Evolutionary conservation across 2,888 invertebrate genomes (phyloP).

Genomic region (Andrena haemorrhoa): DNA sequence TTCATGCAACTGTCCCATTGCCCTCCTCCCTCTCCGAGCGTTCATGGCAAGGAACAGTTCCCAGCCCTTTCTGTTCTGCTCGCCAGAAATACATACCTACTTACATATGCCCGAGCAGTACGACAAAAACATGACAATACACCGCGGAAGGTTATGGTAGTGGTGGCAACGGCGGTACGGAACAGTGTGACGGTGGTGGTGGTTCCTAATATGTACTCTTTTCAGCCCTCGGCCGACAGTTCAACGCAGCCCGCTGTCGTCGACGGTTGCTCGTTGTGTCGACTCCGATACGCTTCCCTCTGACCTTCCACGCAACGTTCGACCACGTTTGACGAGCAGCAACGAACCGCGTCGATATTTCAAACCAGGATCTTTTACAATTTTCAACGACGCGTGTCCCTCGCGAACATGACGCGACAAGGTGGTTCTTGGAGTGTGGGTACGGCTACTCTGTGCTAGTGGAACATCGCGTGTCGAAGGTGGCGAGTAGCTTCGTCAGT

Average conservation of each 20-base stretch:
- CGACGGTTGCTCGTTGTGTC: constrained; percentile 70
- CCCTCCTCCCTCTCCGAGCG: too few species aligned
- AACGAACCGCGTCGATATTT: not conserved
- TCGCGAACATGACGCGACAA: not conserved
- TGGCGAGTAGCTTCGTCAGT: not conserved
- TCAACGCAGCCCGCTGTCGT: constrained; percentile 78
- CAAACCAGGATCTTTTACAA: not conserved
- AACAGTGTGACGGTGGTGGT: constrained; percentile 46
- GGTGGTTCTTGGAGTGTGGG: not conserved
- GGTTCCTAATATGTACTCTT: constrained; percentile 66
- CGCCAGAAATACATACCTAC: too few species aligned
- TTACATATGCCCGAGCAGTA: too few species aligned
- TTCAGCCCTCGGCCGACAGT: constrained; percentile 80
- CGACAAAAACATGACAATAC: not conserved
- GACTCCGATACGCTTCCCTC: constrained; percentile 25
- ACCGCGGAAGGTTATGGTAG: not conserved
- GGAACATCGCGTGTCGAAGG: not conserved
- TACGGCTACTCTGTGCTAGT: not conserved
- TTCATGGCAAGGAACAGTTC: too few species aligned
- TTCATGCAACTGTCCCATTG: too few species aligned
- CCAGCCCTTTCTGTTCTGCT: too few species aligned
- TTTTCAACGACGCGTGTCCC: too few species aligned
- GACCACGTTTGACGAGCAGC: not conserved
- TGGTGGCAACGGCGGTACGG: constrained; percentile 24
- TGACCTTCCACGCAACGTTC: not conserved